Evolutionary conservation across 2,888 invertebrate species (phyloP).

Genomic region (Sturmia bella): DNA sequence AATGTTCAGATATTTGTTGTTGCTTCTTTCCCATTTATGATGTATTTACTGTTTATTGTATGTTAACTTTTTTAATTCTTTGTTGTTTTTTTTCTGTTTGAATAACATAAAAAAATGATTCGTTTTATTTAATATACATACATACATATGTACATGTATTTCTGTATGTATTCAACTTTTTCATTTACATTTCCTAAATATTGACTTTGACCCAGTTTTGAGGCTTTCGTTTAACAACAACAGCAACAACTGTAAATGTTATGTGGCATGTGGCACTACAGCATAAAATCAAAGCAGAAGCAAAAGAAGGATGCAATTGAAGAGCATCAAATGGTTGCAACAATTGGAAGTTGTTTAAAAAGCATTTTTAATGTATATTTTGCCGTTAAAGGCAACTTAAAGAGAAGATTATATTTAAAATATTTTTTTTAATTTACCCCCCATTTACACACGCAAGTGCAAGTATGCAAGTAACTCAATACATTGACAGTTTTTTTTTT

Average conservation of each 20-base stretch:
- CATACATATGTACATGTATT: not conserved
- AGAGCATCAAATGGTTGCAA: conserved; percentile 24
- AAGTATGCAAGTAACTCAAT: too few relatives aligned
- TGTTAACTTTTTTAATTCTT: too few relatives aligned
- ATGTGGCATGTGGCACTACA: conserved; percentile 37
- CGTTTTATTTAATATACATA: not conserved
- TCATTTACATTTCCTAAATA: conserved; percentile 66
- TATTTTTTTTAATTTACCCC: too few relatives aligned
- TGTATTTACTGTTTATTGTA: too few relatives aligned
- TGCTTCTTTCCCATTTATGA: not conserved
- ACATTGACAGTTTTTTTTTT: too few relatives aligned
- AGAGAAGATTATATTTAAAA: too few relatives aligned
- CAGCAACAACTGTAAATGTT: conserved; percentile 1
- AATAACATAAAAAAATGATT: too few relatives aligned
- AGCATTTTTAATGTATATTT: conserved; percentile 3
- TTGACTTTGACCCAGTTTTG: conserved; percentile 71
- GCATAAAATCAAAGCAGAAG: conserved; percentile 3
- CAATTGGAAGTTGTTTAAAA: conserved; percentile 41
- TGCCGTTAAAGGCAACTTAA: too few relatives aligned
- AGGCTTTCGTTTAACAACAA: conserved; percentile 51
- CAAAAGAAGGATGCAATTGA: not conserved
- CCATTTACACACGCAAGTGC: too few relatives aligned
- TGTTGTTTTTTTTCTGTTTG: too few relatives aligned
- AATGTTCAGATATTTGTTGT: not conserved
- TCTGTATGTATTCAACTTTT: conserved; percentile 22